These are phyloP conservation scores for Gymnorhina tibicen DNA, from an alignment of 2,113 vertebrate species.

Conservation along the genomic window DNA sequence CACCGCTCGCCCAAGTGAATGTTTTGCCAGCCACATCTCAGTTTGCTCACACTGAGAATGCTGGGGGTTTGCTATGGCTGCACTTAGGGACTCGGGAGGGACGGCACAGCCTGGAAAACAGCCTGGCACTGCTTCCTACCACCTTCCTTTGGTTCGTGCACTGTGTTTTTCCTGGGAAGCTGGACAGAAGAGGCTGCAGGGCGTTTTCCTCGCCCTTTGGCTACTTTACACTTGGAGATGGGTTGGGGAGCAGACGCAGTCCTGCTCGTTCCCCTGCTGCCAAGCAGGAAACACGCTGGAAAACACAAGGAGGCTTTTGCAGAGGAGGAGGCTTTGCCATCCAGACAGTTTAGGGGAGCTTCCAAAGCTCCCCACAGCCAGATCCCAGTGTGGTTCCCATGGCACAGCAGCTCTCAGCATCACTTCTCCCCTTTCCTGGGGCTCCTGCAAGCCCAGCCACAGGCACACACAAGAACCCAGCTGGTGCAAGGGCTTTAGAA, in stretches of 20 bases:
- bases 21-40: background rate
- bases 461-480: background rate
- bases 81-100: accelerated
- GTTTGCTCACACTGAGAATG: background rate
- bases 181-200: background rate
- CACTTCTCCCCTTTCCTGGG: background rate
- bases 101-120: background rate
- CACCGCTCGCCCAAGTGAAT: background rate
- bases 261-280: background rate
- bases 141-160: background rate
- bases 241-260: background rate
- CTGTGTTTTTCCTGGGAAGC: background rate
- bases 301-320: background rate
- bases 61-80: background rate
- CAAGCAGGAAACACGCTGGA: background rate
- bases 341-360: background rate
- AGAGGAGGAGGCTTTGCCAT: background rate
- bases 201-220: background rate
- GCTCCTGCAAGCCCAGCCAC: background rate
- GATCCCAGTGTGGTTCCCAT: accelerated
- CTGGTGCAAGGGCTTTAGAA: background rate
- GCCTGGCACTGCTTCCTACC: background rate
- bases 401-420: background rate
- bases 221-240: background rate
- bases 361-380: background rate